Conservation (phyloP, 2,113 vertebrate genomes). For the Lycaon pictus region DNA sequence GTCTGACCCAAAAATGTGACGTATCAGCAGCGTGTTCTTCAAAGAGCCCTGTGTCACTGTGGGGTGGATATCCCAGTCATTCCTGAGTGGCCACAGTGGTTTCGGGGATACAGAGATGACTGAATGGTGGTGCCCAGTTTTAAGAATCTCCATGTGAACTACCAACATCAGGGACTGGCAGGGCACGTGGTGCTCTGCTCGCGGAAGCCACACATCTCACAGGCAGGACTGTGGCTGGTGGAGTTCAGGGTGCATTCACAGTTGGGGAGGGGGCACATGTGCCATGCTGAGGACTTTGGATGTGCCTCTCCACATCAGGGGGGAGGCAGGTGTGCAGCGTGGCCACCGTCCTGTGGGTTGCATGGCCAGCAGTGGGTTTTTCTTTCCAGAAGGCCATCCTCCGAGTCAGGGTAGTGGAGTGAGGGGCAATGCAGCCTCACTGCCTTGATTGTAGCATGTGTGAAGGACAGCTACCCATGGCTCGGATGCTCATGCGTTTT, state of each 20-base stretch:
- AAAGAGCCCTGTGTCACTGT: not conserved
- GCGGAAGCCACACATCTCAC: not conserved
- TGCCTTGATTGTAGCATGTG: fast-evolving
- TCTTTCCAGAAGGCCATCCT: not conserved
- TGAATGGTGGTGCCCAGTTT: not conserved
- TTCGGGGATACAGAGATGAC: not conserved
- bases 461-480: fast-evolving
- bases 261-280: not conserved
- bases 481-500: fast-evolving
- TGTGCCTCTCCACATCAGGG: fast-evolving
- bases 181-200: not conserved
- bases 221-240: not conserved
- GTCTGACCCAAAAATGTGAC: not conserved
- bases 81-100: not conserved
- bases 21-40: fast-evolving
- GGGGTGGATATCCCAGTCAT: not conserved
- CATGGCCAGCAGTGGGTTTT: not conserved
- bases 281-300: not conserved
- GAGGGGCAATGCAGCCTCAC: not conserved
- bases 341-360: no score
- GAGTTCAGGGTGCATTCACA: not conserved
- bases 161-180: no score
- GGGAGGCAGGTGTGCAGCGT: fast-evolving
- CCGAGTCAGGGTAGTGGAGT: not conserved
- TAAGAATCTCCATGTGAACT: not conserved